Conservation (phyloP, 2,797 vertebrate species). For the Euphonia xanthogaster region DNA sequence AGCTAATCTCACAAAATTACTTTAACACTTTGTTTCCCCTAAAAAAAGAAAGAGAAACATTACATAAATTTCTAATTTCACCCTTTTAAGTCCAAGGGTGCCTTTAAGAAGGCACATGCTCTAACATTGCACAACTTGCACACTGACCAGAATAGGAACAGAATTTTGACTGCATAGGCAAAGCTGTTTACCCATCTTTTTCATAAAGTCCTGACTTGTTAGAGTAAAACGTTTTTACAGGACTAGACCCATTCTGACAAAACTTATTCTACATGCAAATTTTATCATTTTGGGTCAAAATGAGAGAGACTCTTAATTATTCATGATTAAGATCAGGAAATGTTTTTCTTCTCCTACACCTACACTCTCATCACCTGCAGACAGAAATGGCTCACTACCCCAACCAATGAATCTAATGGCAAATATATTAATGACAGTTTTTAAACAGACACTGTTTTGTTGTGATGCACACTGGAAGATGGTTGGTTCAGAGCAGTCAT, state of each 20-base stretch:
- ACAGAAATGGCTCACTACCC: background rate
- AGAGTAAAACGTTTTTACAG: background rate
- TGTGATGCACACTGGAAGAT: background rate
- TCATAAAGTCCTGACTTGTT: background rate
- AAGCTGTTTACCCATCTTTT: background rate
- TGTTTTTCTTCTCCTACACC: background rate
- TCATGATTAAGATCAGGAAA: background rate
- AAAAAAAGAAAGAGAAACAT: background rate
- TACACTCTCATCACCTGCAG: background rate
- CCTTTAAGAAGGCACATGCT: background rate
- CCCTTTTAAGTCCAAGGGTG: background rate
- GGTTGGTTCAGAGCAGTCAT: background rate
- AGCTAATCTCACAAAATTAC: background rate
- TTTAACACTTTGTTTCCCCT: background rate
- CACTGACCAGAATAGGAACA: background rate
- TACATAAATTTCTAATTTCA: background rate
- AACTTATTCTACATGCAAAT: background rate
- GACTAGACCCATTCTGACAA: background rate
- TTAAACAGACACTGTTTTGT: background rate
- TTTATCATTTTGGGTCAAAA: constrained; percentile 14
- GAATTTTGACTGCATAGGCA: background rate
- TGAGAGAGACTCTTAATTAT: background rate
- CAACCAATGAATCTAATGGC: fast-evolving
- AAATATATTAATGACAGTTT: background rate
- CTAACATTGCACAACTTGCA: background rate